Conservation (phyloP, 2,797 vertebrate genomes). For the Myoxocephalus aenaeus region DNA sequence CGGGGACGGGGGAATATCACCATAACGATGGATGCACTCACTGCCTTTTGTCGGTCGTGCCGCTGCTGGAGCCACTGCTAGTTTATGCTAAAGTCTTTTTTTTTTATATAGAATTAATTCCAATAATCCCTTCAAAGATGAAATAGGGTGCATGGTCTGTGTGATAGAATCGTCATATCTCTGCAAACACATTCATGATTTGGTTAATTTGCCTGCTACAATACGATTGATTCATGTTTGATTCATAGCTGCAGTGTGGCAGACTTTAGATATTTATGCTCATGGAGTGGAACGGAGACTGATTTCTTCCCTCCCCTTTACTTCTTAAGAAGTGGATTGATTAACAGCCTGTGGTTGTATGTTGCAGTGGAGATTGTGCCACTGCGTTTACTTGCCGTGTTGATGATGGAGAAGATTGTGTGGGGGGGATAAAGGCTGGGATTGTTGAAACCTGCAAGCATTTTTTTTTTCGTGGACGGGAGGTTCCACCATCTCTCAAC, state of each 20-base stretch:
- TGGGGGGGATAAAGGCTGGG: background rate
- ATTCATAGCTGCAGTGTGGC: background rate
- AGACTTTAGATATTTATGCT: slow-evolving; percentile 11
- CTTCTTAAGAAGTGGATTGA: slow-evolving; percentile 3
- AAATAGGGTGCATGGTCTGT: background rate
- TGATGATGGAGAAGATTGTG: slow-evolving; percentile 24
- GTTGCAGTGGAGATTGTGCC: background rate
- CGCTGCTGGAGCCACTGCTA: slow-evolving; percentile 26
- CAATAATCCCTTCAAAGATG: slow-evolving; percentile 15
- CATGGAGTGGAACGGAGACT: background rate
- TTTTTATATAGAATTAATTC: slow-evolving; percentile 9
- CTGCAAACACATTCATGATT: slow-evolving; percentile 21
- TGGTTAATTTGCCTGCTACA: slow-evolving; percentile 6
- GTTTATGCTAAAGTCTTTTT: slow-evolving; percentile 3
- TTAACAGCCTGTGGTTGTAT: background rate
- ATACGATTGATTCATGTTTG: slow-evolving; percentile 6
- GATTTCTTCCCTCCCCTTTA: background rate
- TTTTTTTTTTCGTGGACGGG: slow-evolving; percentile 14
- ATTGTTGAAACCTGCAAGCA: slow-evolving; percentile 22
- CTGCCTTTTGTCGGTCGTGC: slow-evolving; percentile 26
- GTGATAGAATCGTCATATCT: slow-evolving; percentile 5
- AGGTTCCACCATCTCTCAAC: slow-evolving; percentile 18
- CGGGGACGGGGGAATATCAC: slow-evolving; percentile 54
- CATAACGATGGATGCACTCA: slow-evolving; percentile 34
- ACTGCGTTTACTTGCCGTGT: slow-evolving; percentile 27